Conservation (phyloP, 2,113 vertebrate species). For the Haemorhous mexicanus region DNA sequence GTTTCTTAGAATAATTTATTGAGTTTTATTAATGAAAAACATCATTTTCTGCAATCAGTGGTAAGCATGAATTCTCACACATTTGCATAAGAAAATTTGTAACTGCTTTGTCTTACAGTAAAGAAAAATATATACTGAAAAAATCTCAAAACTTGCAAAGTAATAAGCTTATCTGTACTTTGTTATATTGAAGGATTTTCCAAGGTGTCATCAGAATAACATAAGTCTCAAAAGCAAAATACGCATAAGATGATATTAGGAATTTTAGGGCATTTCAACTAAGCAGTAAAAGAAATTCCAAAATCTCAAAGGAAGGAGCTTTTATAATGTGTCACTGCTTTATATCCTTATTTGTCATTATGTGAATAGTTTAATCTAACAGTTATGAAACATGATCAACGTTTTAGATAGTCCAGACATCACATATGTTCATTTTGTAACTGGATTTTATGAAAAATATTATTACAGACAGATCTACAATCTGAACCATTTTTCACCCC, state of each 20-base stretch:
- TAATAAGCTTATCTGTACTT: not conserved
- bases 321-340: not conserved
- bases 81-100: conserved; percentile 14
- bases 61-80: not conserved
- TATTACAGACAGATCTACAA: not conserved
- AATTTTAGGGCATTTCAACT: not conserved
- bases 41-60: not conserved
- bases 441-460: not conserved
- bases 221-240: not conserved
- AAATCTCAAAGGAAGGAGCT: conserved; percentile 2
- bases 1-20: not conserved
- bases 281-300: not conserved
- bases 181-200: not conserved
- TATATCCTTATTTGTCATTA: not conserved
- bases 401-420: not conserved
- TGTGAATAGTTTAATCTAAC: not conserved
- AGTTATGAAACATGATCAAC: not conserved
- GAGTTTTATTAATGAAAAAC: conserved; percentile 26
- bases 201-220: not conserved
- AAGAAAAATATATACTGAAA: not conserved
- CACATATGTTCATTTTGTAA: not conserved
- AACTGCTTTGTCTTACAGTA: not conserved
- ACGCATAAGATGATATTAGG: not conserved
- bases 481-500: not conserved
- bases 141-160: not conserved